phyloP scores from a whole-genome alignment of 1,140 invertebrate genomes.

The Nasonia vitripennis region DNA sequence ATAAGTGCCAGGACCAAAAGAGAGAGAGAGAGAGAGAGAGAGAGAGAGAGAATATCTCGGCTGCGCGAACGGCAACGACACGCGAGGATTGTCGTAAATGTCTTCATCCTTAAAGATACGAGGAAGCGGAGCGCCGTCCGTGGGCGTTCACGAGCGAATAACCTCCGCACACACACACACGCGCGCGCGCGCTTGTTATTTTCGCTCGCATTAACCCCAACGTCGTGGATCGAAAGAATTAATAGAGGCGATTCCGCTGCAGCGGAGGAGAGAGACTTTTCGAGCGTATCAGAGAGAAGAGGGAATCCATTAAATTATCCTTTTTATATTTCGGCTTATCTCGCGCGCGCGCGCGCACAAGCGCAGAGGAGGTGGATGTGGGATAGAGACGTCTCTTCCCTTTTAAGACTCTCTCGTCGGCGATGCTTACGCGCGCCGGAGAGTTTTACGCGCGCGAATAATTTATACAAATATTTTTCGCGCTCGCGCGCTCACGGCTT shows the following conservation, averaged over 20 bases:
- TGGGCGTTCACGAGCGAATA: constrained; percentile 48
- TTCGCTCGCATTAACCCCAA: constrained; percentile 40
- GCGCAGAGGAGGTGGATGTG: too few relatives aligned
- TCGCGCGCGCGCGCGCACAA: background rate
- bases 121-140: constrained; percentile 29
- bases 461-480: constrained; percentile 38
- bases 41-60: background rate
- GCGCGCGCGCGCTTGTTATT: background rate
- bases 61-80: constrained; percentile 48
- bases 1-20: constrained; percentile 40
- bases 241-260: constrained; percentile 31
- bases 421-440: background rate
- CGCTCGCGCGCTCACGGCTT: background rate
- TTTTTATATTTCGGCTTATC: constrained; percentile 36
- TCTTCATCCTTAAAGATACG: constrained; percentile 54
- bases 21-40: constrained; percentile 40
- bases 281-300: too few relatives aligned
- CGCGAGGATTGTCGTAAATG: constrained; percentile 51
- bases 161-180: constrained; percentile 24
- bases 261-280: too few relatives aligned
- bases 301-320: constrained; percentile 39
- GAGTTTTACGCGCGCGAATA: constrained; percentile 37
- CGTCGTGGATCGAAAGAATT: constrained; percentile 8
- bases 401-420: background rate
- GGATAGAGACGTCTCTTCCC: background rate